Evolutionary conservation across 2,797 vertebrate genomes (phyloP).

Genomic region (Alfaro cultratus): DNA sequence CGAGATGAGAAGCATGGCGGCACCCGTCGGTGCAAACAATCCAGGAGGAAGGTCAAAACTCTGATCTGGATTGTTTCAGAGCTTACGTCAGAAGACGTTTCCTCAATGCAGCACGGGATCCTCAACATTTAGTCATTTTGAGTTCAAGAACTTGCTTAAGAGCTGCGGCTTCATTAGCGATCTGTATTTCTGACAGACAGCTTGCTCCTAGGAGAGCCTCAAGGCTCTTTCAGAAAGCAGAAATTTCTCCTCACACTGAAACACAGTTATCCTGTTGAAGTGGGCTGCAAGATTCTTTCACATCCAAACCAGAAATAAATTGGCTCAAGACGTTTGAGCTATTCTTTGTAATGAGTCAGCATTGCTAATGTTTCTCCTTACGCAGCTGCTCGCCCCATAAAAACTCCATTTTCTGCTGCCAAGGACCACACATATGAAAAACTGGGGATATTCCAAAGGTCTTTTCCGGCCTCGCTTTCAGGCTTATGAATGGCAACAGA

Average conservation of each 20-base stretch:
- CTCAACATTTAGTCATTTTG: slow-evolving; percentile 57
- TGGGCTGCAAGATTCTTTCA: slow-evolving; percentile 21
- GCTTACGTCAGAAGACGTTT: not conserved
- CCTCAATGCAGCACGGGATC: slow-evolving; percentile 52
- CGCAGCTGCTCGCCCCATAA: slow-evolving; percentile 64
- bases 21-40: slow-evolving; percentile 17
- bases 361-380: slow-evolving; percentile 59
- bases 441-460: slow-evolving; percentile 44
- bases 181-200: slow-evolving; percentile 70
- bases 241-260: slow-evolving; percentile 44
- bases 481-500: slow-evolving; percentile 56
- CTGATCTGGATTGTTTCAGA: slow-evolving; percentile 19
- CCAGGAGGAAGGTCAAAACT: slow-evolving; percentile 44
- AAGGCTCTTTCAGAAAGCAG: slow-evolving; percentile 62
- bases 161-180: slow-evolving; percentile 63
- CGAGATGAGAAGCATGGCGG: slow-evolving; percentile 19
- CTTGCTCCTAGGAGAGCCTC: slow-evolving; percentile 72
- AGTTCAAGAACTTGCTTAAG: slow-evolving; percentile 62
- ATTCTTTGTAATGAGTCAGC: slow-evolving; percentile 67
- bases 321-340: slow-evolving; percentile 45
- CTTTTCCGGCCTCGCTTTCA: slow-evolving; percentile 66
- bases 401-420: slow-evolving; percentile 55
- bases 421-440: slow-evolving; percentile 66
- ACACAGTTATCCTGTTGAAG: slow-evolving; percentile 37
- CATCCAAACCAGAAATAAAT: slow-evolving; percentile 61